These are phyloP conservation scores for Eupeodes latifasciatus DNA, from an alignment of 2,888 invertebrate species.

Conservation along the genomic window DNA sequence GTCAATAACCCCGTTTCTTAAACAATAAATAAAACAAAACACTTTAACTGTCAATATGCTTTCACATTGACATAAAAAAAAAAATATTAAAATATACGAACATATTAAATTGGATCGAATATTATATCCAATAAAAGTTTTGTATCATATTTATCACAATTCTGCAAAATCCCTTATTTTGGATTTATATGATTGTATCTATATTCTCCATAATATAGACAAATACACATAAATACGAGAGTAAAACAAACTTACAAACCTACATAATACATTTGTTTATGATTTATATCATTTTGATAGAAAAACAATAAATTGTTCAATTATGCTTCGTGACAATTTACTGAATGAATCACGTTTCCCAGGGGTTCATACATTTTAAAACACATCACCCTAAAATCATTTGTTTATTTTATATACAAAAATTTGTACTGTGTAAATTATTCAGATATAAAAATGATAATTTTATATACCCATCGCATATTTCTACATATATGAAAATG, in stretches of 20 bases:
- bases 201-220: not conserved
- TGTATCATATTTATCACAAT: constrained; percentile 14
- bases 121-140: not conserved
- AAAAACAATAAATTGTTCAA: constrained; percentile 30
- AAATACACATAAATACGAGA: not conserved
- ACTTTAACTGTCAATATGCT: not conserved
- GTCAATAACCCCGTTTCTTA: not conserved
- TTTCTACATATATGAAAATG: not conserved
- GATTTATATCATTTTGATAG: constrained; percentile 21
- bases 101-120: not conserved
- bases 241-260: not conserved
- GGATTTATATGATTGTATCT: not conserved
- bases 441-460: constrained; percentile 8
- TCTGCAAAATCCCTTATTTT: not conserved
- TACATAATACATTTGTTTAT: not conserved
- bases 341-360: constrained; percentile 27
- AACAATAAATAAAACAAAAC: constrained; percentile 10
- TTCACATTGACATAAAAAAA: not conserved
- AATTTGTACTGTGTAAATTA: not conserved
- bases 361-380: constrained; percentile 13
- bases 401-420: not conserved
- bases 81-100: not conserved
- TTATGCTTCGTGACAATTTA: constrained; percentile 16
- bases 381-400: not conserved
- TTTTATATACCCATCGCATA: not conserved